Evolutionary conservation across 2,113 vertebrate genomes (phyloP).

Genomic region (Hipposideros armiger): DNA sequence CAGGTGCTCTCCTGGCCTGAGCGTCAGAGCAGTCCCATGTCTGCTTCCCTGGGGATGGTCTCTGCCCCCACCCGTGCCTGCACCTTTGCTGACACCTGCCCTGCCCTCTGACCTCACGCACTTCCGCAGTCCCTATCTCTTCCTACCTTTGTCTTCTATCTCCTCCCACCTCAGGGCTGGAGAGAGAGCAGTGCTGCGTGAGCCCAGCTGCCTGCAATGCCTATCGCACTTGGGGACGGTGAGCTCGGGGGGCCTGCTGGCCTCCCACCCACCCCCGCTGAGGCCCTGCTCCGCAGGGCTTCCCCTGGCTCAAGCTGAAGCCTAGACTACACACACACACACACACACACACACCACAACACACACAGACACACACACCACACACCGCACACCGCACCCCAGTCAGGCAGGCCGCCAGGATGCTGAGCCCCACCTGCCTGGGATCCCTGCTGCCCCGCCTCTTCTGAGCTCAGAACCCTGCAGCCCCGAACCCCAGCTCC

Average conservation of each 20-base stretch:
- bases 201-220: neutral
- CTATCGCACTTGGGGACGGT: neutral
- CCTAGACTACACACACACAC: neutral
- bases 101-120: neutral
- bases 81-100: neutral
- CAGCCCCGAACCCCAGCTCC: neutral
- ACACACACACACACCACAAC: neutral
- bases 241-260: neutral
- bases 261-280: neutral
- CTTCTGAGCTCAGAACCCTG: neutral
- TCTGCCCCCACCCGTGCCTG: neutral
- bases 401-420: neutral
- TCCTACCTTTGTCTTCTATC: neutral
- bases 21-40: neutral
- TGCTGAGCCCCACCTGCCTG: neutral
- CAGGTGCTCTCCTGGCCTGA: neutral
- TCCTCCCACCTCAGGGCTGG: neutral
- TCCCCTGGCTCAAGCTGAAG: neutral
- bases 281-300: neutral
- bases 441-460: neutral
- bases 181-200: neutral
- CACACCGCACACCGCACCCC: neutral
- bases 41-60: neutral
- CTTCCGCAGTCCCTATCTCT: neutral
- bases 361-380: neutral